A percentile compares a stretch with the other conserved stretches of the same genome.
Evolutionary conservation across 35 echinoderm and acorn worm genomes (phyloP).

Genomic region (Heliocidaris tuberculata): DNA sequence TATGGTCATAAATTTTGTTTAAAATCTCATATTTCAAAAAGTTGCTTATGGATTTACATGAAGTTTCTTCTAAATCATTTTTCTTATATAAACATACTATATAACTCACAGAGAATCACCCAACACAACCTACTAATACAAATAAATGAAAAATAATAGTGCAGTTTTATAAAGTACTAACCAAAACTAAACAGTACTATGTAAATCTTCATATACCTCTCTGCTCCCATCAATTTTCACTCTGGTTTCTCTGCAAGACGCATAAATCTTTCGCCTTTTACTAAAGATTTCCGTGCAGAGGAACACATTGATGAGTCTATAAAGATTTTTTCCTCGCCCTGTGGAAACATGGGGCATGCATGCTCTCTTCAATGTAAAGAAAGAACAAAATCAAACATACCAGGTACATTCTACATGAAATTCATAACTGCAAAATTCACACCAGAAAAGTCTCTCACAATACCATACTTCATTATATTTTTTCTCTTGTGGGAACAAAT

Average conservation of each 20-base stretch:
- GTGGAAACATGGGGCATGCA: conserved; percentile 49
- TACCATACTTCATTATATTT: no score
- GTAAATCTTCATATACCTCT: neutral
- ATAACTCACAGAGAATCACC: neutral
- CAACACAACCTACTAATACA: neutral
- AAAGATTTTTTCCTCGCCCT: conserved; percentile 65
- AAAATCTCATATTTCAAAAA: neutral
- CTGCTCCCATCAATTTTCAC: neutral
- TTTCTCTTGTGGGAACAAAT: no score
- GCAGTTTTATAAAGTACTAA: neutral
- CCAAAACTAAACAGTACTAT: neutral
- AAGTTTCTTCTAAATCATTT: neutral
- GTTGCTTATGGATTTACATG: neutral
- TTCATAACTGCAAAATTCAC: no score
- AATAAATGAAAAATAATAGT: neutral
- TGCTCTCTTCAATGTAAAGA: conserved; percentile 51
- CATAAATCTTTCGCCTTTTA: conserved; percentile 93
- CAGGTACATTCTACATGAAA: no score
- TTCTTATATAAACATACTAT: neutral
- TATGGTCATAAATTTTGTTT: neutral
- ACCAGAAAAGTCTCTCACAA: no score
- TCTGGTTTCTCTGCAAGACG: conserved; percentile 81
- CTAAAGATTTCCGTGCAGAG: conserved; percentile 86
- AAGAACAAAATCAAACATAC: conserved; percentile 27
- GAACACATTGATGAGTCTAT: conserved; percentile 78